Evolutionary conservation across 2,113 vertebrate species (phyloP), one percentile per base, ranked within the genome.

Genomic region (Pollimyrus isidori): DNA sequence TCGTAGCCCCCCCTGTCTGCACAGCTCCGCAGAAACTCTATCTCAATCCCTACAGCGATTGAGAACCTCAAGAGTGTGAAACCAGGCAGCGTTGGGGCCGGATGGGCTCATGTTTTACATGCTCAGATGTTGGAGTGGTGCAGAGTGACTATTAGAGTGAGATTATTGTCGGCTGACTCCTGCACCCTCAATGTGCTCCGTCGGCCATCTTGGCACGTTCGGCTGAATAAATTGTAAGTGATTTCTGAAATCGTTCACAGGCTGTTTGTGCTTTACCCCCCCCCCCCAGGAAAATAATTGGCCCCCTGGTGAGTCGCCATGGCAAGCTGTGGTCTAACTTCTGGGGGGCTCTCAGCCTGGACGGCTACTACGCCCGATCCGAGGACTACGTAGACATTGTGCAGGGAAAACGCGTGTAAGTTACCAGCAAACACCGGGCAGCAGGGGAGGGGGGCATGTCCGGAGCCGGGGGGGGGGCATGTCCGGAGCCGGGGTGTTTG

Each of bases 291-390:
- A 99, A 98, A 93, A 97, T 99, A 92, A 97, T 99, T 94, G 97
- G 96, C 85, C 98, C 98, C 0, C 96, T 99, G 0, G 97, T 99
- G 89, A 98, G 95, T 87, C 97, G 98, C 73, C 97, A 99, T 86
- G 94, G 97, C 89, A 99, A 99, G 91, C 95, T 99, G 39, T 99
- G 98, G 98, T 99, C 98, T 91, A 99, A 99, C 93, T 99, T 99
- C 93, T 99, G 98, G 98, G 98, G 98, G 92, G 97, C 97, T 49
- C 86, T 99, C 92, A 99, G 97, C 89, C 95, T 98, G 87, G 98
- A 99, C 91, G 98, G 98, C 4, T 99, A 98, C 91, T 99, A 99
- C 17, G 98, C 98, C 39, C 96, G 98, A 35, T 99, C 98, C 15
- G 98, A 99, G 93, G 98, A 99, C 95, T 99, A 99, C 89, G 94